These are phyloP conservation scores for Charaxes varanes DNA, from an alignment of 1,140 invertebrate genomes.

Conservation along the genomic window DNA sequence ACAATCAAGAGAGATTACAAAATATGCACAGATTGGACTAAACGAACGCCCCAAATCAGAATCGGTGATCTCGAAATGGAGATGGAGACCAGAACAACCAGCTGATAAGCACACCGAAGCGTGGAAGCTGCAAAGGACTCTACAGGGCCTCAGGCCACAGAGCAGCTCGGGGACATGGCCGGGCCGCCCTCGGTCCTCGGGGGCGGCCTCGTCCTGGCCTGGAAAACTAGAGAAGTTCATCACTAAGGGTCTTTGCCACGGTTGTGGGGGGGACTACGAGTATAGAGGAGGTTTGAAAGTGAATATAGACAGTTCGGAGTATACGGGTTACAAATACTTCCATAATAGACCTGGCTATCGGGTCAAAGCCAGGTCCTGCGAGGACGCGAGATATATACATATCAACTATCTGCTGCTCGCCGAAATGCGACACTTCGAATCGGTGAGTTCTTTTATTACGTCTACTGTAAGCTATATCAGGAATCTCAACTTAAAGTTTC, in stretches of 20 bases:
- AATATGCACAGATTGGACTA: slow-evolving; percentile 19
- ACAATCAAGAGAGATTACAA: slow-evolving; percentile 12
- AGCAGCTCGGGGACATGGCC: slow-evolving; percentile 59
- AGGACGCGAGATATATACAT: slow-evolving; percentile 79
- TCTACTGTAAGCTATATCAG: too few species aligned
- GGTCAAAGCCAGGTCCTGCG: slow-evolving; percentile 63
- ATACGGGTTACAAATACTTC: slow-evolving; percentile 65
- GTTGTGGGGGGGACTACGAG: slow-evolving; percentile 62
- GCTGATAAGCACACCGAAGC: slow-evolving; percentile 56
- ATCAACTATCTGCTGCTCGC: slow-evolving; percentile 77
- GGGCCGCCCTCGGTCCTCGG: slow-evolving; percentile 50
- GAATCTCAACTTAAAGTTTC: too few species aligned
- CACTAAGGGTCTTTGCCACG: slow-evolving; percentile 53
- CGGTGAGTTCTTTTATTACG: slow-evolving; percentile 69
- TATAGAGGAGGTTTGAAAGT: slow-evolving; percentile 58
- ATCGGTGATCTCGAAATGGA: slow-evolving; percentile 71
- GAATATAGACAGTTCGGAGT: slow-evolving; percentile 61
- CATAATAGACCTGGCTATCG: slow-evolving; percentile 51
- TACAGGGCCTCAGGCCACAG: slow-evolving; percentile 32
- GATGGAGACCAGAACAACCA: slow-evolving; percentile 47
- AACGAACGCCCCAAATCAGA: slow-evolving; percentile 28
- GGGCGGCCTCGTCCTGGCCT: slow-evolving; percentile 36
- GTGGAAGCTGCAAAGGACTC: slow-evolving; percentile 64
- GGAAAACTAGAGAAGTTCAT: slow-evolving; percentile 39
- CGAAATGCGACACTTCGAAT: slow-evolving; percentile 77